Percentiles rank a stretch among this genome's conserved stretches.
These are phyloP conservation scores for Catamblyrhynchus diadema DNA, from an alignment of 2,797 vertebrate genomes.

Conservation along the genomic window DNA sequence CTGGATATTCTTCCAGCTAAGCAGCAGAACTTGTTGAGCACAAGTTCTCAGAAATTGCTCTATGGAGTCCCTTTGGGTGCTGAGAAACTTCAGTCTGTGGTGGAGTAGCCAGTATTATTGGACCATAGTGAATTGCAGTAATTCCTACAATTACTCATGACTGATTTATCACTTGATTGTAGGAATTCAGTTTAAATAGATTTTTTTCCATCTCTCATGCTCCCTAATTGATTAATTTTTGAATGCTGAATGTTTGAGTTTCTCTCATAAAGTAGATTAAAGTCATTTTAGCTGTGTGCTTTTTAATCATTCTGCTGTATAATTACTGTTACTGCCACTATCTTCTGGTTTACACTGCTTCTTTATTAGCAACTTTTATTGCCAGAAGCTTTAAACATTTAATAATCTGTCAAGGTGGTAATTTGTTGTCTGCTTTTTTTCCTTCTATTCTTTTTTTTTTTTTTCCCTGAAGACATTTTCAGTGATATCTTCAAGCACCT, in stretches of 20 bases:
- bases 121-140: background rate
- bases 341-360: slow-evolving; percentile 18
- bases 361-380: slow-evolving; percentile 62
- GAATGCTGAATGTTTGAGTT: slow-evolving; percentile 55
- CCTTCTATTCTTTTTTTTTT: background rate
- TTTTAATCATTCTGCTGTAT: slow-evolving; percentile 67
- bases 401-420: slow-evolving; percentile 50
- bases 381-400: slow-evolving; percentile 52
- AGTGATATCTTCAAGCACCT: background rate
- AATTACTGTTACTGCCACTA: slow-evolving; percentile 51
- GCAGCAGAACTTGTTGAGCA: background rate
- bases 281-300: slow-evolving; percentile 62
- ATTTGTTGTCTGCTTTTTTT: background rate
- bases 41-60: background rate
- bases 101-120: background rate
- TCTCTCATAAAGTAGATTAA: slow-evolving; percentile 63
- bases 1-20: background rate
- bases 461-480: background rate
- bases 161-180: slow-evolving; percentile 67
- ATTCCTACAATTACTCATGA: slow-evolving; percentile 43
- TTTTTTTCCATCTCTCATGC: slow-evolving; percentile 1
- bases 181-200: slow-evolving; percentile 58
- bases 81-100: slow-evolving; percentile 3
- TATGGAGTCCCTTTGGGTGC: background rate
- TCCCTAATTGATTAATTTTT: slow-evolving; percentile 65